Evolutionary conservation across 2,888 invertebrate species (phyloP), one percentile per base, ranked within the genome.

Genomic region (Meghimatium bilineatum): DNA sequence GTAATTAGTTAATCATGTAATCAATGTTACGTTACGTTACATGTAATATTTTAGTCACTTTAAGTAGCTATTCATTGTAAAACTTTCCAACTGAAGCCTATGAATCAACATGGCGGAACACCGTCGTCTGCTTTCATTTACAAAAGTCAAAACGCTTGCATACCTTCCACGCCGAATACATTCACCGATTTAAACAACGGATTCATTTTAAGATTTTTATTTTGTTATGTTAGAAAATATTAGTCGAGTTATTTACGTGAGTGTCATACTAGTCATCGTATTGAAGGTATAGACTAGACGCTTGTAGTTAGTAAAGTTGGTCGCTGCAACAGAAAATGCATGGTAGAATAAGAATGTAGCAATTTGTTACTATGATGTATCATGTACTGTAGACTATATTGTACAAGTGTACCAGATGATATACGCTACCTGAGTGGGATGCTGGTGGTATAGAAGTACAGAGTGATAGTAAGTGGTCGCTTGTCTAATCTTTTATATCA

Each of bases 61-160:
- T 2, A 38, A 38, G 38, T 36, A 38, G 5, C 17, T 36, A 8
- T 6, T 23, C 12, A 26, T 36, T 0, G 6, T 38, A 38, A 26
- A 10, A 38, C 38, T 71, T 6, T 71, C 38, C 34, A 26, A 56
- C 34, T 32, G 34, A 32, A 32, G 5, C 56, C 34, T 44, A n/a
- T 20, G 60, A 72, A 80, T 34, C 80, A 83, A 75, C 52, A 76
- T 82, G 76, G 82, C 67, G 75, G 82, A 44, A 75, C 32, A 29
- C 34, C 44, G 69, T 80, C 29, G 52, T 32, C 36, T 80, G 69
- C 69, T 75, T 29, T 44, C 66, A 44, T 26, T 29, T 14, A 67
- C 14, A 32, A 23, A 38, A 38, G 71, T 36, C 60, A n/a, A 20
- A 56, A 23, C 60, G 75, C 74, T 75, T 75, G 75, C 75, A 82